These are phyloP conservation scores for Oedothorax gibbosus DNA, from an alignment of 1,140 invertebrate genomes.

Conservation along the genomic window DNA sequence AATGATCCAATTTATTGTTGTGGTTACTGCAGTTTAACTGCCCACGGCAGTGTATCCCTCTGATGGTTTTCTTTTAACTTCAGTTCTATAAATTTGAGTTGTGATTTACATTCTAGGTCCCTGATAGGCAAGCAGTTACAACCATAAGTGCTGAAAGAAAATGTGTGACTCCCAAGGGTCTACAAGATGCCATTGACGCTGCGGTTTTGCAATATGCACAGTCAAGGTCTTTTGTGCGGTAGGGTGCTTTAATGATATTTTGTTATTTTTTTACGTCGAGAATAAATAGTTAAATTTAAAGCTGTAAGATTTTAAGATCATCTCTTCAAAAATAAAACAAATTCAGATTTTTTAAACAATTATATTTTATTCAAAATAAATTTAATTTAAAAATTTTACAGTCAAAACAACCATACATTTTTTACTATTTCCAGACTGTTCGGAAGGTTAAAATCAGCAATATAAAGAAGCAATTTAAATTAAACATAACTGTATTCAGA, in stretches of 20 bases:
- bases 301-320: no score
- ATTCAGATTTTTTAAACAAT: no score
- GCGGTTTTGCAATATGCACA: conserved; percentile 77
- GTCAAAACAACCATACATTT: no score
- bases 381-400: no score
- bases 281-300: not conserved
- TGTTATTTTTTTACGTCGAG: not conserved
- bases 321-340: no score
- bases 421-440: no score
- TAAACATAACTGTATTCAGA: no score
- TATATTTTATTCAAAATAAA: no score
- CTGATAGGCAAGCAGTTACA: conserved; percentile 83
- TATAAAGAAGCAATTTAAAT: no score
- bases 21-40: no score
- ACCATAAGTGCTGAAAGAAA: conserved; percentile 88
- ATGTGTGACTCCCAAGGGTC: conserved; percentile 81
- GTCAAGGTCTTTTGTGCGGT: conserved; percentile 89
- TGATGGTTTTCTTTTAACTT: not conserved
- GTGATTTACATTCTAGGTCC: conserved; percentile 55
- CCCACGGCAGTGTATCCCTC: not conserved
- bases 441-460: no score
- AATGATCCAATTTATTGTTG: no score
- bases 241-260: conserved; percentile 59
- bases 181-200: conserved; percentile 85
- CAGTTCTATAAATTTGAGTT: not conserved